Conservation (phyloP, 2,888 invertebrate species). For the Diarsia dahlii region DNA sequence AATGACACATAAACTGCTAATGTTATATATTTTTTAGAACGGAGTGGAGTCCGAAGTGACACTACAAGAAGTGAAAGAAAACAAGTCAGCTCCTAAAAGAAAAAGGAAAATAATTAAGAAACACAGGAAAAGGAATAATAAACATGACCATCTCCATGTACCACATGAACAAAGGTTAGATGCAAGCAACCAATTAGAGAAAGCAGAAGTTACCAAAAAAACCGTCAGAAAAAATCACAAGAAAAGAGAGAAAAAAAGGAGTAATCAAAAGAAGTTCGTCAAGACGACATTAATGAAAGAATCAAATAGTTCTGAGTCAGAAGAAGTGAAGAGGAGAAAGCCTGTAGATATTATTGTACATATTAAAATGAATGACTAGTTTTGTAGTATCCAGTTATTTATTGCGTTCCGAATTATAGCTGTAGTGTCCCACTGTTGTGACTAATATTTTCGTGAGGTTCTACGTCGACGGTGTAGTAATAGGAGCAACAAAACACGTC, state of each 20-base stretch:
- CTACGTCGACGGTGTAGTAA: no score
- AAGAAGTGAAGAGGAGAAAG: slow-evolving; percentile 56
- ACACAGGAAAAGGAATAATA: slow-evolving; percentile 31
- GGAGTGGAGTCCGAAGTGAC: not conserved
- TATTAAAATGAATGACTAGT: slow-evolving; percentile 77
- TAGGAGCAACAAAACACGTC: no score
- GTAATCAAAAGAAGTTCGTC: slow-evolving; percentile 41
- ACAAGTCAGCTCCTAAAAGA: slow-evolving; percentile 7
- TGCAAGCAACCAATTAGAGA: slow-evolving; percentile 13
- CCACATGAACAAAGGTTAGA: slow-evolving; percentile 15
- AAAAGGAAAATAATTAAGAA: slow-evolving; percentile 25
- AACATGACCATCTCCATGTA: not conserved
- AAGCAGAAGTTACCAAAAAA: slow-evolving; percentile 9
- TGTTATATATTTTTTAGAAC: slow-evolving; percentile 32
- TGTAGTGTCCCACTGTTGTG: not conserved
- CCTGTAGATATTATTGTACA: slow-evolving; percentile 80
- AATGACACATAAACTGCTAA: not conserved
- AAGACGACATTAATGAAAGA: slow-evolving; percentile 32
- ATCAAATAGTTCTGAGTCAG: slow-evolving; percentile 43
- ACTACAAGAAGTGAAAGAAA: not conserved
- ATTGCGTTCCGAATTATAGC: not conserved
- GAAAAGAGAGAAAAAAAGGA: slow-evolving; percentile 28
- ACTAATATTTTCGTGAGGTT: no score
- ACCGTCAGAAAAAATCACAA: slow-evolving; percentile 34
- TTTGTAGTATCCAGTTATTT: not conserved